Conservation (phyloP, 2,797 vertebrate genomes). For the Ctenosaura bakeri region DNA sequence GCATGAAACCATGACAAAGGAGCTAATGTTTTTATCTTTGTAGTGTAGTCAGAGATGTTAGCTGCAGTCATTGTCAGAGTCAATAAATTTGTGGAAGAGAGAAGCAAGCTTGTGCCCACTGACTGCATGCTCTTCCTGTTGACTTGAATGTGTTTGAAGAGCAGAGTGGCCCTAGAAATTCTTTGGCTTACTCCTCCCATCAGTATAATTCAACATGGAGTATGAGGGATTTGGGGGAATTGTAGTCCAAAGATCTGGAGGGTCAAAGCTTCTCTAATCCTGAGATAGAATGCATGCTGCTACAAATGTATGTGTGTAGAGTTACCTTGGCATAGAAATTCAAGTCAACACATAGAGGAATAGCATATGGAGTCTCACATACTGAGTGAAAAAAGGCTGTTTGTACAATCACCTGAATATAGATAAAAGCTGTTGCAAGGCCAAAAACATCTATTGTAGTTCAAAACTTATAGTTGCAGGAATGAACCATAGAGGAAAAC, state of each 20-base stretch:
- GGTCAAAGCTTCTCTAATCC: neutral
- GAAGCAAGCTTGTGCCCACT: no score
- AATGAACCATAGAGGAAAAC: conserved; percentile 43
- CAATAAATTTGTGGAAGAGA: no score
- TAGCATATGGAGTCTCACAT: neutral
- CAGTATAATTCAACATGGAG: neutral
- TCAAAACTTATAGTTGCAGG: conserved; percentile 21
- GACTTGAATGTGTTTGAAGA: no score
- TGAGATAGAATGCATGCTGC: neutral
- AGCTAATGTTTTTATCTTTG: no score
- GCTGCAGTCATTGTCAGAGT: no score
- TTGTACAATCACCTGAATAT: neutral
- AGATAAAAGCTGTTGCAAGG: conserved; percentile 30
- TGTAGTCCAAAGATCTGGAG: neutral
- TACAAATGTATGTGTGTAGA: neutral
- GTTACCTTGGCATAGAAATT: neutral
- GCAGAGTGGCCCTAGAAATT: no score
- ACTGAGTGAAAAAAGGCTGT: neutral
- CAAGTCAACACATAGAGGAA: neutral
- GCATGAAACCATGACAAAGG: no score
- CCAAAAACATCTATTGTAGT: conserved; percentile 3
- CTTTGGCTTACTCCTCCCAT: neutral
- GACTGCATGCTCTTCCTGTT: no score
- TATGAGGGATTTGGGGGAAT: neutral
- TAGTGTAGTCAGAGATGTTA: no score